Evolutionary conservation across 2,888 invertebrate species (phyloP).

Genomic region (Neoitamus cyanurus): DNA sequence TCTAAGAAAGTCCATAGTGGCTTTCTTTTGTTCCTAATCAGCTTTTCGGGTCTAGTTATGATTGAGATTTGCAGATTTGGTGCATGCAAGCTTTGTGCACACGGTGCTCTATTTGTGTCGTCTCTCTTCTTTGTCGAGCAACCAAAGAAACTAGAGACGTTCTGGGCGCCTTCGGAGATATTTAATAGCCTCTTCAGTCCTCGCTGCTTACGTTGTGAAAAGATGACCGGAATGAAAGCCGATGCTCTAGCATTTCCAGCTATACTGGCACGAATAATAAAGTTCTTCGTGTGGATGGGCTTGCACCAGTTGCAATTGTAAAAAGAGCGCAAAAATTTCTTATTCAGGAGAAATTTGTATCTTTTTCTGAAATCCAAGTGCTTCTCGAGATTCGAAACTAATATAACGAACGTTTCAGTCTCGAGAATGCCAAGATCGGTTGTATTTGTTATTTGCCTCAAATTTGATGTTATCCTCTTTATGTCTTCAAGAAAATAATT

Average conservation of each 20-base stretch:
- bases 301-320: not conserved
- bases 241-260: not conserved
- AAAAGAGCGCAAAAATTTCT: no score
- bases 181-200: not conserved
- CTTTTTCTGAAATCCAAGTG: no score
- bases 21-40: conserved; percentile 22
- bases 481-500: no score
- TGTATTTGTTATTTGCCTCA: no score
- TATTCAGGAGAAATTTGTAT: not conserved
- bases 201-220: not conserved
- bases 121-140: not conserved
- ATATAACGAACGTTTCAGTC: no score
- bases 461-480: no score
- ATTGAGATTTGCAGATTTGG: not conserved
- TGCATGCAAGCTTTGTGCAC: not conserved
- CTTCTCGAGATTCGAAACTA: no score
- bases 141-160: not conserved
- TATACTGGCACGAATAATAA: not conserved
- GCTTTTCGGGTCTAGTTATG: conserved; percentile 15
- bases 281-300: not conserved
- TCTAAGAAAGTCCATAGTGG: not conserved
- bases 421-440: no score
- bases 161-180: not conserved
- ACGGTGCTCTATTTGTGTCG: not conserved
- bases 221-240: not conserved